Evolutionary conservation across 2,888 invertebrate species (phyloP).

Genomic region (Clostera curtula): DNA sequence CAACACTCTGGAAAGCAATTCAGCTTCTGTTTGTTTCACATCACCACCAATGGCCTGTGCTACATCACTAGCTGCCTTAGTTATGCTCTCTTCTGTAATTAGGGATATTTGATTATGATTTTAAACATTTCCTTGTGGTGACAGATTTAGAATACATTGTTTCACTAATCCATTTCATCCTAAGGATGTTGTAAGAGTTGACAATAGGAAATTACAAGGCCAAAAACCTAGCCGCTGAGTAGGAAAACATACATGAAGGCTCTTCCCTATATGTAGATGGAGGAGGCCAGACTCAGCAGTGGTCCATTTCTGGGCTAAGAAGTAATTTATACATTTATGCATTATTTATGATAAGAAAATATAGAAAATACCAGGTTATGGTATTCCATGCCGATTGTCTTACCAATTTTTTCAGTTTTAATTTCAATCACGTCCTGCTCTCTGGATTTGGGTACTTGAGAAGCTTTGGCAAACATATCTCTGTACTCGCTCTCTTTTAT

Average conservation of each 20-base stretch:
- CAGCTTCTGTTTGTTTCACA: slow-evolving; percentile 80
- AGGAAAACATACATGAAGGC: too few species aligned
- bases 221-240: too few species aligned
- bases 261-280: too few species aligned
- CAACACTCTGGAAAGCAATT: slow-evolving; percentile 80
- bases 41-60: slow-evolving; percentile 81
- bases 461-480: slow-evolving; percentile 49
- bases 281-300: too few species aligned
- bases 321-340: too few species aligned
- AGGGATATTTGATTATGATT: too few species aligned
- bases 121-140: too few species aligned
- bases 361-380: neutral
- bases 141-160: too few species aligned
- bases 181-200: too few species aligned
- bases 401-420: slow-evolving; percentile 58
- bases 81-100: slow-evolving; percentile 59
- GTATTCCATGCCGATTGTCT: slow-evolving; percentile 1
- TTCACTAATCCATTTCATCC: too few species aligned
- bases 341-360: neutral
- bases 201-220: too few species aligned
- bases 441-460: slow-evolving; percentile 32
- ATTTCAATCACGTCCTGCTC: slow-evolving; percentile 44
- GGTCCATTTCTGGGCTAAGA: too few species aligned
- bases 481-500: slow-evolving; percentile 52
- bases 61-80: slow-evolving; percentile 81